phyloP scores from a whole-genome alignment of 2,888 invertebrate species.

The Drosophila leonis region DNA sequence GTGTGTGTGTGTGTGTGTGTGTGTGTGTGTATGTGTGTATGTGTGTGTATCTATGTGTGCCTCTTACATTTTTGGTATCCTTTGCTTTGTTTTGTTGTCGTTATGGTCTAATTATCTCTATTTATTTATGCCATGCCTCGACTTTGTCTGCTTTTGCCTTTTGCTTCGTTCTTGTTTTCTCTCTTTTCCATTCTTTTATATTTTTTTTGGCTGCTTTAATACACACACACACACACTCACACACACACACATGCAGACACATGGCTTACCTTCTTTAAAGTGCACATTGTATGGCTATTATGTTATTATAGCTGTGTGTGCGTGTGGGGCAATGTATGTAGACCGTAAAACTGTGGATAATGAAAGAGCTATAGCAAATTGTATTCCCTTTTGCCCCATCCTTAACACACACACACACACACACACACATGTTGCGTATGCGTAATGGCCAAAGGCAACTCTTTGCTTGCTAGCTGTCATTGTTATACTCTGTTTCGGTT shows the following conservation, averaged over 20 bases:
- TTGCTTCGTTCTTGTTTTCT: constrained; percentile 14
- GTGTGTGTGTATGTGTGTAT: not conserved
- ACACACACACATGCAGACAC: constrained; percentile 24
- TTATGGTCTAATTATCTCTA: constrained; percentile 82
- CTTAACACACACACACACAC: not conserved
- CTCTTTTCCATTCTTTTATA: not conserved
- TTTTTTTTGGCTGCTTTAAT: constrained; percentile 47
- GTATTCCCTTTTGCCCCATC: not conserved
- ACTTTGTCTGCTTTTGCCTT: constrained; percentile 37
- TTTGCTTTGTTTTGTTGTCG: constrained; percentile 59
- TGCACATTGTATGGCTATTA: constrained; percentile 67
- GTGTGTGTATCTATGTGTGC: constrained; percentile 17
- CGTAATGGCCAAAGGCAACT: constrained; percentile 65
- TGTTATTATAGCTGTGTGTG: constrained; percentile 66
- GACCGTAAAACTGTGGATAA: constrained; percentile 80
- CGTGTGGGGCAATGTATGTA: constrained; percentile 68
- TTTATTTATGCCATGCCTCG: constrained; percentile 74
- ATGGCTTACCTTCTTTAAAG: constrained; percentile 67
- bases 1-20: constrained; percentile 7
- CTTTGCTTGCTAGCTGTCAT: constrained; percentile 28
- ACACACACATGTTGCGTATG: constrained; percentile 53
- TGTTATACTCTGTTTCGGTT: constrained; percentile 12
- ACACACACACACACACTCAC: constrained; percentile 18
- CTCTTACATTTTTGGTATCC: constrained; percentile 36
- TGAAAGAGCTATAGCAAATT: constrained; percentile 42